Evolutionary conservation across 2,888 invertebrate genomes (phyloP), one percentile per base, ranked within the genome.

Genomic region (Cheilosia variabilis): DNA sequence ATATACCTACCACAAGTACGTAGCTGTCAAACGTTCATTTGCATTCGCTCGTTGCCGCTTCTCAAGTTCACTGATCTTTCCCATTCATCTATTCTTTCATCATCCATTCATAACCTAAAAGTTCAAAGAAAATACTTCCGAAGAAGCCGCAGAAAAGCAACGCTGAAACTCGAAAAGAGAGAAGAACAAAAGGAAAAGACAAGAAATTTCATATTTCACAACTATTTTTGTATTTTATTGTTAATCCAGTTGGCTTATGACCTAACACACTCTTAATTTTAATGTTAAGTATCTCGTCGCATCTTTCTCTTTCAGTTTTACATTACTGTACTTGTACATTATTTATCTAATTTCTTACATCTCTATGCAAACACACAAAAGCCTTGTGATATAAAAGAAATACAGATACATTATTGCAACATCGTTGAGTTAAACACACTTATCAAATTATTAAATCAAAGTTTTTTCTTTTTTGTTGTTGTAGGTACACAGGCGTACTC

Each of bases 321-420:
- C 17, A 17, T 37, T 31, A 45, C 55, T 43, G 19, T 19, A 60
- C 15, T 45, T 41, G 17, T 43, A 63, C 45, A 37, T 55, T 17
- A 65, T 52, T 45, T 52, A 52, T 65, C 50, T 58, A 60, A 31
- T 60, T 77, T 47, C 68, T 77, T 69, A 71, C 55, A 68, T 52
- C 52, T 57, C 71, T 82, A 77, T 63, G 66, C 31, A 55, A 77
- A 69, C 47, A 57, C 10, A 31, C 71, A 53, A 50, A 27, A 72
- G 13, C 24, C 63, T 22, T 27, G 24, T 52, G 13, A 52, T 24
- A 52, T 72, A 22, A 53, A 53, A 50, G 63, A 71, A 47, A 60
- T n/a, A 65, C 62, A 69, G 73, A 83, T 80, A 84, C 65, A 84
- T 80, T 80, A 80, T 84, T 84, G 80, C 84, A 84, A 84, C 58